phyloP scores from a whole-genome alignment of 2,113 vertebrate species.

The Rhinolophus ferrumequinum region DNA sequence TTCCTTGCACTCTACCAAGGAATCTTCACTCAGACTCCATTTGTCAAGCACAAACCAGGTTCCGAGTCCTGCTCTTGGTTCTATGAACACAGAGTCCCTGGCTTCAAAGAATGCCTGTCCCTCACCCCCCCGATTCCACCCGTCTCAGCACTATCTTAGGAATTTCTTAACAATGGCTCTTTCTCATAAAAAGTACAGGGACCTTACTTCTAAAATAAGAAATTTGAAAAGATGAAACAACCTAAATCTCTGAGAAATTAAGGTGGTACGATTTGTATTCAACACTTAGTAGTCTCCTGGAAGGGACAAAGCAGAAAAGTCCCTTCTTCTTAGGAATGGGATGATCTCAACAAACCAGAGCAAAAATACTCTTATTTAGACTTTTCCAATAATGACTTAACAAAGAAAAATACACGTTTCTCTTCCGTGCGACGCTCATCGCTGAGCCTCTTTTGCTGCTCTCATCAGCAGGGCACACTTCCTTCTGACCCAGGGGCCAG shows the following conservation, averaged over 20 bases:
- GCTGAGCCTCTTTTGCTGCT: not conserved
- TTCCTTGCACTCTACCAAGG: not conserved
- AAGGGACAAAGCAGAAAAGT: not conserved
- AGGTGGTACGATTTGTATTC: not conserved
- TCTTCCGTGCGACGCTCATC: not conserved
- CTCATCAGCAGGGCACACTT: not conserved
- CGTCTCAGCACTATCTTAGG: not conserved
- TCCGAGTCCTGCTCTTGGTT: not conserved
- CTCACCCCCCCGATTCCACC: not conserved
- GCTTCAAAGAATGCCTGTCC: not conserved
- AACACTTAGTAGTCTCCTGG: not conserved
- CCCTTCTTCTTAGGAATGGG: not conserved
- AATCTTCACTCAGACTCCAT: not conserved
- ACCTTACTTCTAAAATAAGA: conserved; percentile 22
- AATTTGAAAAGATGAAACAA: not conserved
- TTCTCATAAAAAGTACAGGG: not conserved
- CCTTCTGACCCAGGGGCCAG: not conserved
- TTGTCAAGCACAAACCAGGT: not conserved
- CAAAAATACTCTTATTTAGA: not conserved
- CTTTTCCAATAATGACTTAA: not conserved
- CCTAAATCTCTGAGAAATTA: not conserved
- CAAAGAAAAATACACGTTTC: not conserved
- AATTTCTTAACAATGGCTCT: not conserved
- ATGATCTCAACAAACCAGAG: not conserved
- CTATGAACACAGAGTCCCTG: not conserved